These are phyloP conservation scores for Chloroceryle aenea DNA, from an alignment of 2,113 vertebrate species.

Conservation along the genomic window DNA sequence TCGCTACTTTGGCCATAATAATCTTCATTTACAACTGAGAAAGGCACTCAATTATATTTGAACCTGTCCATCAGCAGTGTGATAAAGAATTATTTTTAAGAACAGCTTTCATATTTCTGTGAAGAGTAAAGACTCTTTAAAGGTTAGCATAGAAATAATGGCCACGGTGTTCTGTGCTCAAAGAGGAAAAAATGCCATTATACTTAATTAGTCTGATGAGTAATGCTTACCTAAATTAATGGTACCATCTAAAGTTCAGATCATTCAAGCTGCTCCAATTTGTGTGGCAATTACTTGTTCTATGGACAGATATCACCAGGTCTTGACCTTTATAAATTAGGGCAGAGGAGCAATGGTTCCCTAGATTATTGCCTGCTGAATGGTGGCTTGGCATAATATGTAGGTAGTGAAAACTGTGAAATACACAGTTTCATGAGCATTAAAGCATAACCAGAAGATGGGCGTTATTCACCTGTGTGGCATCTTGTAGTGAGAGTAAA, in stretches of 20 bases:
- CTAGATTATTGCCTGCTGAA: neutral
- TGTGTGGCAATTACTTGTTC: conserved; percentile 7
- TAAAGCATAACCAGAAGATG: neutral
- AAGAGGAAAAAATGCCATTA: conserved; percentile 24
- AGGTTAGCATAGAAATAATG: conserved; percentile 6
- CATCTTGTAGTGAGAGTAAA: neutral
- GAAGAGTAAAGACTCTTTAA: neutral
- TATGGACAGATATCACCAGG: neutral
- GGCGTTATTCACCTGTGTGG: neutral
- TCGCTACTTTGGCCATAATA: neutral
- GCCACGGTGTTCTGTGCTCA: neutral
- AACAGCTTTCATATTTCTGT: neutral
- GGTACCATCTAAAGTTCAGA: neutral
- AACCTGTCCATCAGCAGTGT: neutral
- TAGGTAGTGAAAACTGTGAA: neutral
- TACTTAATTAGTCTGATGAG: conserved; percentile 32
- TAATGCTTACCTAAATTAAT: conserved; percentile 14
- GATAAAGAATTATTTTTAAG: neutral
- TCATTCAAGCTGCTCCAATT: conserved; percentile 24
- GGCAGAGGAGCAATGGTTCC: neutral
- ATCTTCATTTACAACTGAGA: neutral
- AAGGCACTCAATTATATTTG: neutral
- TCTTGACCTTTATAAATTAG: conserved; percentile 35
- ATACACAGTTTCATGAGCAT: neutral
- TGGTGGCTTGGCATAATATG: neutral